Evolutionary conservation across 2,797 vertebrate genomes (phyloP).

Genomic region (Gobionotothen gibberifrons): DNA sequence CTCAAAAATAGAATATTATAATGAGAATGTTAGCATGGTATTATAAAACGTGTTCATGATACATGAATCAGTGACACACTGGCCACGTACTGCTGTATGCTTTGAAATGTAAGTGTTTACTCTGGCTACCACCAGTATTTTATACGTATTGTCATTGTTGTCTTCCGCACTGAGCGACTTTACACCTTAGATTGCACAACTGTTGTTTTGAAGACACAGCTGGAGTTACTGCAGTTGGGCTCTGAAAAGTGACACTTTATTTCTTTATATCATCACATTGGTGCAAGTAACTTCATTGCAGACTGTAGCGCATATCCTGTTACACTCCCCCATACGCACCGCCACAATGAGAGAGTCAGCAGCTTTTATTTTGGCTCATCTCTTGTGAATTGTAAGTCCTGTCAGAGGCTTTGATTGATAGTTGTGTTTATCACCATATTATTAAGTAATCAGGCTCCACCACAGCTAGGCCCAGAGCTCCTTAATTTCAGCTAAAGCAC

Average conservation of each 20-base stretch:
- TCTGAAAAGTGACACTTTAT: conserved; percentile 70
- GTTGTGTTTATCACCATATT: conserved; percentile 85
- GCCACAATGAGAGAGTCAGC: conserved; percentile 82
- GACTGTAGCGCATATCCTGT: conserved; percentile 59
- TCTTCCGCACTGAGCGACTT: conserved; percentile 27
- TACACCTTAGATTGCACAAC: conserved; percentile 56
- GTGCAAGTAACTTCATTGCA: conserved; percentile 70
- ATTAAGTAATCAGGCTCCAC: conserved; percentile 86
- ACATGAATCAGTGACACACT: neutral
- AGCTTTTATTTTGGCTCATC: conserved; percentile 78
- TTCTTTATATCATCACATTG: conserved; percentile 66
- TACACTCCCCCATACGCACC: conserved; percentile 55
- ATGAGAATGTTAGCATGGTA: neutral
- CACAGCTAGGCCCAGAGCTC: conserved; percentile 78
- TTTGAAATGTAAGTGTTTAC: conserved; percentile 59
- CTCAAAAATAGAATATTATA: neutral
- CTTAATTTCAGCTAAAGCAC: conserved; percentile 81
- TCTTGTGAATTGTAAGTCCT: conserved; percentile 81
- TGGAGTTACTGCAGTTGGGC: conserved; percentile 58
- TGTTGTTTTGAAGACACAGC: conserved; percentile 65
- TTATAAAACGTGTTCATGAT: neutral
- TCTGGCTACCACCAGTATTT: conserved; percentile 45
- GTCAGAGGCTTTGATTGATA: conserved; percentile 84
- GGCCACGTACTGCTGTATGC: conserved; percentile 22
- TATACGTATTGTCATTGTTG: conserved; percentile 49